phyloP scores from a whole-genome alignment of 2,797 vertebrate species.

The Bradypodion ventrale region DNA sequence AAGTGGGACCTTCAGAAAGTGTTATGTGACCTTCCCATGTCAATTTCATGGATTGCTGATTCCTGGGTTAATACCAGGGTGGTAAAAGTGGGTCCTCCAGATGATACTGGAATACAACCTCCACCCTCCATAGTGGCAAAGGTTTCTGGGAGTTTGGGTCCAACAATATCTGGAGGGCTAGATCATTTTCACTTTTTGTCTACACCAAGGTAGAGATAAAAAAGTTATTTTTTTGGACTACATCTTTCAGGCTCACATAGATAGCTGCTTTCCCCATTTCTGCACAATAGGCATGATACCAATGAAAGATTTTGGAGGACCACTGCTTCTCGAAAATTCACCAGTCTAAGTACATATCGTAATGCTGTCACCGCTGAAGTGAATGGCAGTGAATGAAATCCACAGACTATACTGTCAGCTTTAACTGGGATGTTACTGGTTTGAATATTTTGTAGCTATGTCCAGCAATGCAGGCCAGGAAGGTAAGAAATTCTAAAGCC shows the following conservation, averaged over 20 bases:
- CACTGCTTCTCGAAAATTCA: neutral
- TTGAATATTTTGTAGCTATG: conserved; percentile 2
- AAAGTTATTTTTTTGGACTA: no score
- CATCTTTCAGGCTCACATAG: no score
- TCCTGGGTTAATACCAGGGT: neutral
- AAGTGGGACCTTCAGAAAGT: neutral
- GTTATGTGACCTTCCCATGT: no score
- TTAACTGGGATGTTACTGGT: conserved; percentile 10
- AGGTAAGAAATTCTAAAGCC: conserved; percentile 43
- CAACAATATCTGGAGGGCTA: neutral
- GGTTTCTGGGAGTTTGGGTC: neutral
- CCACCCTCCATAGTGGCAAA: neutral
- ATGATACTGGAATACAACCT: neutral
- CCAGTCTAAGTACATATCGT: neutral
- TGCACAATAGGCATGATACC: neutral
- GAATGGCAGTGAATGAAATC: conserved; percentile 8
- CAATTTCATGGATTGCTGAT: neutral
- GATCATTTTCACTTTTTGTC: neutral
- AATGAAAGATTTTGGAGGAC: neutral
- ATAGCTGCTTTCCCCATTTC: no score
- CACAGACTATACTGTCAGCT: accelerated
- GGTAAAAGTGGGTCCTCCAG: neutral
- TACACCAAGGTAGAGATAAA: neutral
- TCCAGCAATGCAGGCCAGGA: conserved; percentile 45
- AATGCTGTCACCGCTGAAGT: neutral